phyloP scores from a whole-genome alignment of 2,888 invertebrate genomes.

The Melieria picta region DNA sequence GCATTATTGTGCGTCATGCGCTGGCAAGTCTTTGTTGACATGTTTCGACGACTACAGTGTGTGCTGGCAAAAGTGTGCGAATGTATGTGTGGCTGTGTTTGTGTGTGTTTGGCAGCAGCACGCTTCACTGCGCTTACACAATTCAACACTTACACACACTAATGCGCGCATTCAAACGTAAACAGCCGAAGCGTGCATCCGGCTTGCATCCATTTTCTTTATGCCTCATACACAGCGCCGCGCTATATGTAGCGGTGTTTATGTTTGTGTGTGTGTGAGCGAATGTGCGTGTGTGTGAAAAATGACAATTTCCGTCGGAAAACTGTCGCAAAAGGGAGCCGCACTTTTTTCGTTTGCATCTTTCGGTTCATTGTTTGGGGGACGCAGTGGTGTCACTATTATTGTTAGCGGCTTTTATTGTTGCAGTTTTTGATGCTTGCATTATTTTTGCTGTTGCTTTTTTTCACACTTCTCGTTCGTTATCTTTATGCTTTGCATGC shows the following conservation, averaged over 20 bases:
- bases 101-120: background rate
- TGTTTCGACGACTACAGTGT: too few species aligned
- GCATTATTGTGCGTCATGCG: too few species aligned
- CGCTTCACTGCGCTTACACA: constrained; percentile 37
- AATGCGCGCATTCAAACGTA: constrained; percentile 31
- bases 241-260: background rate
- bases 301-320: constrained; percentile 27
- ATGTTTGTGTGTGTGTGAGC: background rate
- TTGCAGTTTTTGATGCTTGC: background rate
- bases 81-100: too few species aligned
- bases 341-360: too few species aligned
- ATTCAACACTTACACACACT: constrained; percentile 35
- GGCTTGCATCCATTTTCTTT: constrained; percentile 24
- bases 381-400: background rate
- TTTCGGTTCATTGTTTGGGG: too few species aligned
- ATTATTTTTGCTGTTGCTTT: too few species aligned
- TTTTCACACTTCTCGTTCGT: too few species aligned
- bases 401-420: background rate
- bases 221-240: background rate
- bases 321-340: constrained; percentile 10
- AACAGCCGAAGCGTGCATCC: constrained; percentile 27
- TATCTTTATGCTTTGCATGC: too few species aligned
- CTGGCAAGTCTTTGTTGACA: too few species aligned
- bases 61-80: too few species aligned
- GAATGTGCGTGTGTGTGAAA: constrained; percentile 26